These are phyloP conservation scores for Nautilus pompilius DNA, from an alignment of 1,140 invertebrate species.

Conservation along the genomic window DNA sequence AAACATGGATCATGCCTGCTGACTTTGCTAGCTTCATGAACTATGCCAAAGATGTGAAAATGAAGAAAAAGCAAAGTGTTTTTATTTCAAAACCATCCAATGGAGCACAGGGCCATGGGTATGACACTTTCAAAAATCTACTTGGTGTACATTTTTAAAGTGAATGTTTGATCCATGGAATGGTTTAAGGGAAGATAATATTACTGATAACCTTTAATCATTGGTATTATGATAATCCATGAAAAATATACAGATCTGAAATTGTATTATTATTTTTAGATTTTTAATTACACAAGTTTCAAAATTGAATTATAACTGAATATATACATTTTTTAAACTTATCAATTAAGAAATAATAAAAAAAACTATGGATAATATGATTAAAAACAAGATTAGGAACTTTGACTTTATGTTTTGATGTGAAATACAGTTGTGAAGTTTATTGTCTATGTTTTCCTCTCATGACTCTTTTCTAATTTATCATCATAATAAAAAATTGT, in stretches of 20 bases:
- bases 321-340: too few relatives aligned
- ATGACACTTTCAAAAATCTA: constrained; percentile 9
- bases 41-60: constrained; percentile 48
- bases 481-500: too few relatives aligned
- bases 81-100: constrained; percentile 55
- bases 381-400: too few relatives aligned
- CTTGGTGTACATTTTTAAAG: background rate
- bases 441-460: too few relatives aligned
- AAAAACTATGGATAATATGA: too few relatives aligned
- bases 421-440: too few relatives aligned
- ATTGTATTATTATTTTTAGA: background rate
- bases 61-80: constrained; percentile 48
- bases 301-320: too few relatives aligned
- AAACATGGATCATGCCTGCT: constrained; percentile 53
- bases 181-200: background rate
- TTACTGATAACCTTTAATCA: background rate
- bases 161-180: background rate
- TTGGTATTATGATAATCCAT: background rate
- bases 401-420: too few relatives aligned
- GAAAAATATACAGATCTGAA: background rate
- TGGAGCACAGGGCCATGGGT: constrained; percentile 57
- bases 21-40: constrained; percentile 45
- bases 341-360: too few relatives aligned
- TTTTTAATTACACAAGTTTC: background rate
- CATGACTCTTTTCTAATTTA: too few relatives aligned